These are phyloP conservation scores for Parthenolecanium corni DNA, from an alignment of 2,888 invertebrate genomes.

Conservation along the genomic window DNA sequence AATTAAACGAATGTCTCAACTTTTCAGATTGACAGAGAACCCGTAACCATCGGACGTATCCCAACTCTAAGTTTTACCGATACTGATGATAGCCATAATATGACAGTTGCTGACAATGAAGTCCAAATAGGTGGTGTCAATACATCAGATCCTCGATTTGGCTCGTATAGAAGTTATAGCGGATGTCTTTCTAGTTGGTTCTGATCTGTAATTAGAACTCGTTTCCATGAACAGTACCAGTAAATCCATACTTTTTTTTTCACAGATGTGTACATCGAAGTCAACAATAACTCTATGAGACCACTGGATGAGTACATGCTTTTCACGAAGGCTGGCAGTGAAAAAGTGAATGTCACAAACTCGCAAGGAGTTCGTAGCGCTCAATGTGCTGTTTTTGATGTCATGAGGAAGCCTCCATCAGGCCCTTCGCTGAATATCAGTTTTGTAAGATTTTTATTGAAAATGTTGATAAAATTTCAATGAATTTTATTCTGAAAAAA, in stretches of 20 bases:
- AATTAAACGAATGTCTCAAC: background rate
- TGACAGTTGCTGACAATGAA: slow-evolving; percentile 52
- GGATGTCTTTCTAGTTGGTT: slow-evolving; percentile 79
- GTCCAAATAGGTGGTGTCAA: slow-evolving; percentile 79
- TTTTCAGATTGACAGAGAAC: slow-evolving; percentile 58
- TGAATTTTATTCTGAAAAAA: too few relatives aligned
- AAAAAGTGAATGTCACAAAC: slow-evolving; percentile 76
- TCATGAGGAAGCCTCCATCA: slow-evolving; percentile 46
- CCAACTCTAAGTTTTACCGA: slow-evolving; percentile 57
- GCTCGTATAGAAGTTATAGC: slow-evolving; percentile 73
- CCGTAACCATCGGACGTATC: slow-evolving; percentile 56
- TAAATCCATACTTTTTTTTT: background rate
- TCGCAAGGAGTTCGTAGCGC: slow-evolving; percentile 75
- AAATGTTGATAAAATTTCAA: background rate
- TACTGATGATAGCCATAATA: slow-evolving; percentile 39
- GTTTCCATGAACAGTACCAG: background rate
- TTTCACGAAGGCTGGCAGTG: slow-evolving; percentile 71
- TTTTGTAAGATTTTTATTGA: slow-evolving; percentile 37
- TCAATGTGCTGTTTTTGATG: slow-evolving; percentile 69
- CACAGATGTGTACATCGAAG: slow-evolving; percentile 71
- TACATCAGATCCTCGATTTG: slow-evolving; percentile 68
- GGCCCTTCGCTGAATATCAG: slow-evolving; percentile 49
- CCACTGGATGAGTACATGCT: slow-evolving; percentile 85
- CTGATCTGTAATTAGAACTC: background rate
- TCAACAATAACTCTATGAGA: slow-evolving; percentile 70